Conservation (phyloP, 2,113 vertebrate genomes). For the Salvator merianae region DNA sequence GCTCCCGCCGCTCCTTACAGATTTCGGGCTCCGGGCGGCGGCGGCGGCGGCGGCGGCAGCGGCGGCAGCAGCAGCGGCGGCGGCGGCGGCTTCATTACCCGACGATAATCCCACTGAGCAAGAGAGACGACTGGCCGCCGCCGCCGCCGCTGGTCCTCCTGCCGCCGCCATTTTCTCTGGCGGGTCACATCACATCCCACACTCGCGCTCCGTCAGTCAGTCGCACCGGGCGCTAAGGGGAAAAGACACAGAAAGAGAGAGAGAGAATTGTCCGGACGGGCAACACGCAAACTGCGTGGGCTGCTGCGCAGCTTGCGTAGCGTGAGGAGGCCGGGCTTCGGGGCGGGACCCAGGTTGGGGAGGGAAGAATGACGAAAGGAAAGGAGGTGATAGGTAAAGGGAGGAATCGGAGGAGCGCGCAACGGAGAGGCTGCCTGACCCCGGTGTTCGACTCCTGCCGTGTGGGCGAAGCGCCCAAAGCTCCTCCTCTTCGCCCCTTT, state of each 20-base stretch:
- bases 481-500: neutral
- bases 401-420: neutral
- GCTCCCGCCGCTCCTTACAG: neutral
- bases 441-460: too few species aligned
- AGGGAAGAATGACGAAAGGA: neutral
- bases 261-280: neutral
- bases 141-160: conserved; percentile 1
- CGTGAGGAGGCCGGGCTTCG: neutral
- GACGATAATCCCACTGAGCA: conserved; percentile 12
- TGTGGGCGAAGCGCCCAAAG: too few species aligned
- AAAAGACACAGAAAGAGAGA: conserved; percentile 23
- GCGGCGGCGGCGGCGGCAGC: conserved; percentile 41
- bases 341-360: neutral
- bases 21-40: conserved; percentile 32
- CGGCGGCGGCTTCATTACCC: neutral
- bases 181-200: conserved; percentile 73
- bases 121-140: conserved; percentile 70
- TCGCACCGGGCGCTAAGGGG: conserved; percentile 58
- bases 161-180: conserved; percentile 87
- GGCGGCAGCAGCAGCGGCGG: conserved; percentile 75
- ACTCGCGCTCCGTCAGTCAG: neutral
- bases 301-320: conserved; percentile 60
- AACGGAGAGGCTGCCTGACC: too few species aligned
- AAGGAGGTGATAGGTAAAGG: neutral
- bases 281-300: conserved; percentile 37